Conservation (phyloP, 2,888 invertebrate genomes). For the Thecocarcelia acutangulata region DNA sequence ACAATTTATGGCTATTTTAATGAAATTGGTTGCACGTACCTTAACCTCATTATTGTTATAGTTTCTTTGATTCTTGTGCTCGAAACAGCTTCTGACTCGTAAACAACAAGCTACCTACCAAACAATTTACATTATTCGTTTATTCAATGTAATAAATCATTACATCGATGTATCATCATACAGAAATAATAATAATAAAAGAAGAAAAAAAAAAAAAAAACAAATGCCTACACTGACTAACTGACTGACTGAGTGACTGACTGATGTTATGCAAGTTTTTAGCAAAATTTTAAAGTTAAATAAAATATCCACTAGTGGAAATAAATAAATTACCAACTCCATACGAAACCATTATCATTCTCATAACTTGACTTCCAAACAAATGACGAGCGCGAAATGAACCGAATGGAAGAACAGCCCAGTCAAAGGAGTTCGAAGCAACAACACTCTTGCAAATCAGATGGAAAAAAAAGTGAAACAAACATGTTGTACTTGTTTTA, state of each 20-base stretch:
- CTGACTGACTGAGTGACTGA: too few species aligned
- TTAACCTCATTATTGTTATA: slow-evolving; percentile 61
- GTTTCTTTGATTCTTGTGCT: background rate
- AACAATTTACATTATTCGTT: slow-evolving; percentile 55
- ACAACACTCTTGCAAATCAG: slow-evolving; percentile 12
- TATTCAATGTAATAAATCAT: slow-evolving; percentile 62
- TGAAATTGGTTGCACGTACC: slow-evolving; percentile 52
- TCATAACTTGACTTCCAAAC: slow-evolving; percentile 19
- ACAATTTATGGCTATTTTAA: slow-evolving; percentile 28
- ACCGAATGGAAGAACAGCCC: slow-evolving; percentile 42
- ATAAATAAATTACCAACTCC: slow-evolving; percentile 20
- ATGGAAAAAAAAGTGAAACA: slow-evolving; percentile 1
- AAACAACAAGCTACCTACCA: slow-evolving; percentile 37
- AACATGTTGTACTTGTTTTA: slow-evolving; percentile 66
- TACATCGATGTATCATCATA: slow-evolving; percentile 63
- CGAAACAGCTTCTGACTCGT: slow-evolving; percentile 63
- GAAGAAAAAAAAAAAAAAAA: slow-evolving; percentile 28
- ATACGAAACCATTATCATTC: slow-evolving; percentile 26
- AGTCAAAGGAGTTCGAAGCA: background rate
- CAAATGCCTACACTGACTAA: slow-evolving; percentile 6
- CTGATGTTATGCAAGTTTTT: slow-evolving; percentile 36
- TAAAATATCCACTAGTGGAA: slow-evolving; percentile 6
- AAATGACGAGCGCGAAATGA: slow-evolving; percentile 31
- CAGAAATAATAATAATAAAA: slow-evolving; percentile 47
- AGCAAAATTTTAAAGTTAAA: slow-evolving; percentile 19